These are phyloP conservation scores for Agrochola lychnidis DNA, from an alignment of 2,888 invertebrate genomes.

Conservation along the genomic window DNA sequence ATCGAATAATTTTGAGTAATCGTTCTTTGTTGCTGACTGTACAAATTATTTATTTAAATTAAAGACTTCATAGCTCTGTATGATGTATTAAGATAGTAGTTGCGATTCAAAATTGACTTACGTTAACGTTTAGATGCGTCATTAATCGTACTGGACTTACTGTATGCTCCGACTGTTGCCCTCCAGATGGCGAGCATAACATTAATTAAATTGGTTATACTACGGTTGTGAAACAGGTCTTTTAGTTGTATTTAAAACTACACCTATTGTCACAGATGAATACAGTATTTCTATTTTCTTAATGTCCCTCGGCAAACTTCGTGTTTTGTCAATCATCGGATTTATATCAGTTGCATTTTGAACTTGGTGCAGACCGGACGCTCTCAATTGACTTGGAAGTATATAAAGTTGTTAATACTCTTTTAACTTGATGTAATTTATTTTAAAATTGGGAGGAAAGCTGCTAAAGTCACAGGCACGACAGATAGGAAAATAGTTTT, in stretches of 20 bases:
- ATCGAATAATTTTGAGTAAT: not conserved
- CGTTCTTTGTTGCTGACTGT: not conserved
- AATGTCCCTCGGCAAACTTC: too few relatives aligned
- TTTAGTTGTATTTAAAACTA: slow-evolving; percentile 33
- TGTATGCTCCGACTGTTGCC: too few relatives aligned
- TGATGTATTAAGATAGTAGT: not conserved
- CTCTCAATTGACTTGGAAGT: too few relatives aligned
- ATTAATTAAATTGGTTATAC: slow-evolving; percentile 2
- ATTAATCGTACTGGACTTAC: not conserved
- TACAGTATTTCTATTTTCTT: too few relatives aligned
- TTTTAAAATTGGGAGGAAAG: too few relatives aligned
- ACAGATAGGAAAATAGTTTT: too few relatives aligned
- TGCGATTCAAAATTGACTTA: not conserved
- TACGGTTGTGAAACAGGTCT: slow-evolving; percentile 58
- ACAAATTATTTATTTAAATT: not conserved
- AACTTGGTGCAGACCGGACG: too few relatives aligned
- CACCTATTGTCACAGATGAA: slow-evolving; percentile 11
- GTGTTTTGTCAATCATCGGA: too few relatives aligned
- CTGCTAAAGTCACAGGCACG: too few relatives aligned
- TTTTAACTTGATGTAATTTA: too few relatives aligned
- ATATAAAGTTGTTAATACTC: too few relatives aligned
- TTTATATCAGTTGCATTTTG: too few relatives aligned
- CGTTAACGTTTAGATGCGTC: not conserved
- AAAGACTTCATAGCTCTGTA: not conserved
- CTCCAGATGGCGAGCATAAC: not conserved